Evolutionary conservation across 1,140 invertebrate genomes (phyloP), one percentile per base, ranked within the genome.

Genomic region (Sesamia nonagrioides): DNA sequence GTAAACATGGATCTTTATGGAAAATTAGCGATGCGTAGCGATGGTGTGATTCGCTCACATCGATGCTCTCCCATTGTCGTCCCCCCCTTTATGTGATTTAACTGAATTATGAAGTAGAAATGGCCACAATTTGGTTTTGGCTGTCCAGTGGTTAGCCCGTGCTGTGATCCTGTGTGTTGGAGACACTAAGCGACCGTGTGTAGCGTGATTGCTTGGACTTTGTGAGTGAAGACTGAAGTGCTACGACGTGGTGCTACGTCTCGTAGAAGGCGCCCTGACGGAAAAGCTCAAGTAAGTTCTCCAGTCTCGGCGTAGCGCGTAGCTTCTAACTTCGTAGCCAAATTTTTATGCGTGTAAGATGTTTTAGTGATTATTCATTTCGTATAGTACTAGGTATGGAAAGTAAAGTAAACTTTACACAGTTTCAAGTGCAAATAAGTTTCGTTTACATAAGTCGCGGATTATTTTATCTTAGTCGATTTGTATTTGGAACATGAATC

Each of bases 61-160:
- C 89, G 84, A 85, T 92, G 87, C 86, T 91, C 89, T 89, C 88
- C 89, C 83, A 92, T 94, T 94, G 93, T 94, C 79, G 86, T 91
- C 89, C 93, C 92, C 91, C 91, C 83, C 89, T 90, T 82, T 84
- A 94, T 90, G 91, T 93, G 88, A 92, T 94, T 94, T 93, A 94
- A 93, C 93, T 92, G 89, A 93, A 91, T 92, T 94, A 93, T 94
- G 86, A 86, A 84, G 86, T 92, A 87, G 86, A 89, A 89, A 88
- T 92, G 87, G 81, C 82, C 90, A 92, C 91, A 92, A 92, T 92
- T 91, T 86, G 83, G 85, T 90, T 91, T 90, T 82, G 87, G 82
- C 89, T 89, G 92, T 86, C 88, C 88, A 85, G 84, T 90, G 78
- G 89, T 89, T 85, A 87, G 79, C 87, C 84, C 81, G 91, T 88